A percentile compares a stretch with the other conserved stretches of the same genome.
phyloP scores from a whole-genome alignment of 2,797 vertebrate genomes.

The Serranus cabrilla region DNA sequence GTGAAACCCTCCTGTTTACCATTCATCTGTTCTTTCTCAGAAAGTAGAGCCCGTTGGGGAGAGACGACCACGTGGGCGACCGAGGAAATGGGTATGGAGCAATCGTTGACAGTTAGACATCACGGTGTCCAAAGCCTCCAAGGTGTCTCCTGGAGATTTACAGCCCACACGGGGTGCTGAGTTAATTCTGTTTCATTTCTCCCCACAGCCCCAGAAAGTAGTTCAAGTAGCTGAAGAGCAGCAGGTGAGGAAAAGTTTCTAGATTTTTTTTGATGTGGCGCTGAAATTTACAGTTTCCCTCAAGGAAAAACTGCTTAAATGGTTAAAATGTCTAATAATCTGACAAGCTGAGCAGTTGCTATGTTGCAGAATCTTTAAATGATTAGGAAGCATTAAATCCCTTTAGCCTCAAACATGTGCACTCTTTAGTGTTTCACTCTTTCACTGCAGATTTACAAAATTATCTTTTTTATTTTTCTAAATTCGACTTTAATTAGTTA shows the following conservation, averaged over 20 bases:
- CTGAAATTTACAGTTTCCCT: conserved; percentile 5
- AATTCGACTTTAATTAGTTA: neutral
- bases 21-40: conserved; percentile 79
- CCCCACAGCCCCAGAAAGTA: conserved; percentile 78
- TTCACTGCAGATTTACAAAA: too few species aligned
- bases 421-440: neutral
- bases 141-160: conserved; percentile 38
- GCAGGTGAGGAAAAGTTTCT: conserved; percentile 76
- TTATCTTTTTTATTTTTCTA: too few species aligned
- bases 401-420: neutral
- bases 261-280: conserved; percentile 28
- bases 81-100: conserved; percentile 97
- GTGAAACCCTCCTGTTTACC: conserved; percentile 8
- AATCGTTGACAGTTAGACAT: conserved; percentile 43
- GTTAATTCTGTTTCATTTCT: conserved; percentile 46
- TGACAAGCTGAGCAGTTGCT: neutral
- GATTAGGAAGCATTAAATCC: neutral
- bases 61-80: conserved; percentile 96
- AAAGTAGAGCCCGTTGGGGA: conserved; percentile 94
- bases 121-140: conserved; percentile 27
- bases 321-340: conserved; percentile 2
- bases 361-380: conserved; percentile 13
- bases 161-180: conserved; percentile 8
- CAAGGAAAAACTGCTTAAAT: neutral
- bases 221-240: conserved; percentile 75